These are phyloP conservation scores for Cyrtodaria siliqua DNA, from an alignment of 2,888 invertebrate genomes.

Conservation along the genomic window DNA sequence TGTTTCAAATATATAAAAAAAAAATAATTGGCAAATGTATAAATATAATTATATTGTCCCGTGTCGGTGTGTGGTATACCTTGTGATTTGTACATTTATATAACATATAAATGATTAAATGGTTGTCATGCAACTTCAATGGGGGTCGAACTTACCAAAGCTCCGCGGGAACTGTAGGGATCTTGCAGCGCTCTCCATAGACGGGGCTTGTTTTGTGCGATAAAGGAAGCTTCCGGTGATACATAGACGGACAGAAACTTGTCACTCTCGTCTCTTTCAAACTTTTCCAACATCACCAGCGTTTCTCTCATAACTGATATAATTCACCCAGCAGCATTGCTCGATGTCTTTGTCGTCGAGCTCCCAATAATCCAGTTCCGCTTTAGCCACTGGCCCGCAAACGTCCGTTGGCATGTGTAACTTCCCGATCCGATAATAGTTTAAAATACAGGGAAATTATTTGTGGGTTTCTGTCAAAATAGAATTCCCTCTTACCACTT, in stretches of 20 bases:
- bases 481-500: slow-evolving; percentile 70
- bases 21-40: no score
- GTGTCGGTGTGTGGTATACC: no score
- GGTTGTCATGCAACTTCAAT: not conserved
- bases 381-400: slow-evolving; percentile 71
- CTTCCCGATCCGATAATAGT: slow-evolving; percentile 72
- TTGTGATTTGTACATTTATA: no score
- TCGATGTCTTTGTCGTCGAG: slow-evolving; percentile 77
- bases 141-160: slow-evolving; percentile 65
- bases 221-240: slow-evolving; percentile 54
- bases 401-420: slow-evolving; percentile 71
- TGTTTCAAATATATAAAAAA: no score
- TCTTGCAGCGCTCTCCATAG: slow-evolving; percentile 72
- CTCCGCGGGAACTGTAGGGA: slow-evolving; percentile 66
- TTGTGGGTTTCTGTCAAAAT: slow-evolving; percentile 71
- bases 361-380: slow-evolving; percentile 78
- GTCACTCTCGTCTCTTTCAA: slow-evolving; percentile 69
- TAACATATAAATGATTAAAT: no score
- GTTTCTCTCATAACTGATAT: slow-evolving; percentile 74
- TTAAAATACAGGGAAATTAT: slow-evolving; percentile 72
- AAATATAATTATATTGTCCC: no score
- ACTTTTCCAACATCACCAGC: slow-evolving; percentile 67
- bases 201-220: slow-evolving; percentile 57
- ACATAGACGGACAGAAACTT: slow-evolving; percentile 61
- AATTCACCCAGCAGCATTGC: slow-evolving; percentile 79